These are phyloP conservation scores for Hippocampus mohnikei DNA, from an alignment of 2,113 vertebrate species.

Conservation along the genomic window DNA sequence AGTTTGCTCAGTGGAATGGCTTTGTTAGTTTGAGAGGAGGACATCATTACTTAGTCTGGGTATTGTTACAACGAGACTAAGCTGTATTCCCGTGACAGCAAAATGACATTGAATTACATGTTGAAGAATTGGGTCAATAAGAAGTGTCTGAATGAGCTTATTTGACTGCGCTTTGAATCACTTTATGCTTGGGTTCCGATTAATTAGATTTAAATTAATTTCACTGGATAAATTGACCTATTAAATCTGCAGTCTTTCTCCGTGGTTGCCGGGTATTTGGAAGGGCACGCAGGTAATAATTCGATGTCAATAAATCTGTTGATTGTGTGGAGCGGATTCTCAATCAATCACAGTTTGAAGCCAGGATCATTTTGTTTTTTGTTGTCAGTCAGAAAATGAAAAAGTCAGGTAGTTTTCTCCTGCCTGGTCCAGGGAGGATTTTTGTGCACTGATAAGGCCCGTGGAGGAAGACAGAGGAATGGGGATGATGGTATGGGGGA, in stretches of 20 bases:
- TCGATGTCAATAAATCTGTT: no score
- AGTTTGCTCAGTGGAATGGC: slow-evolving; percentile 42
- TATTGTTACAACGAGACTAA: slow-evolving; percentile 60
- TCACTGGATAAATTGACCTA: background rate
- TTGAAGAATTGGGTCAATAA: slow-evolving; percentile 60
- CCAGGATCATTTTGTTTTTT: background rate
- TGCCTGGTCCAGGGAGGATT: slow-evolving; percentile 15
- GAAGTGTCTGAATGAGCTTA: slow-evolving; percentile 25
- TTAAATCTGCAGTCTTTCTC: slow-evolving; percentile 1
- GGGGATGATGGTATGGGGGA: slow-evolving; percentile 6
- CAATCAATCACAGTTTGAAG: no score
- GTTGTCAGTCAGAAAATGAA: background rate
- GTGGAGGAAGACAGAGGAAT: slow-evolving; percentile 30
- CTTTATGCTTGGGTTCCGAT: slow-evolving; percentile 5
- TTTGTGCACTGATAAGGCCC: slow-evolving; percentile 42
- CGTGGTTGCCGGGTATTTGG: no score
- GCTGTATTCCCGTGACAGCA: slow-evolving; percentile 57
- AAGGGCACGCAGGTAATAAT: no score
- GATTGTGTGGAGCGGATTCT: no score
- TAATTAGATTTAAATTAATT: slow-evolving; percentile 13
- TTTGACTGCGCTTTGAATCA: slow-evolving; percentile 8
- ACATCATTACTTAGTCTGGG: slow-evolving; percentile 60
- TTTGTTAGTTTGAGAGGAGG: slow-evolving; percentile 54
- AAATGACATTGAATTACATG: slow-evolving; percentile 64
- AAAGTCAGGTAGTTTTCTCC: slow-evolving; percentile 5